Evolutionary conservation across 1,140 invertebrate species (phyloP), one percentile per base, ranked within the genome.

Genomic region (Sweltsa coloradensis): DNA sequence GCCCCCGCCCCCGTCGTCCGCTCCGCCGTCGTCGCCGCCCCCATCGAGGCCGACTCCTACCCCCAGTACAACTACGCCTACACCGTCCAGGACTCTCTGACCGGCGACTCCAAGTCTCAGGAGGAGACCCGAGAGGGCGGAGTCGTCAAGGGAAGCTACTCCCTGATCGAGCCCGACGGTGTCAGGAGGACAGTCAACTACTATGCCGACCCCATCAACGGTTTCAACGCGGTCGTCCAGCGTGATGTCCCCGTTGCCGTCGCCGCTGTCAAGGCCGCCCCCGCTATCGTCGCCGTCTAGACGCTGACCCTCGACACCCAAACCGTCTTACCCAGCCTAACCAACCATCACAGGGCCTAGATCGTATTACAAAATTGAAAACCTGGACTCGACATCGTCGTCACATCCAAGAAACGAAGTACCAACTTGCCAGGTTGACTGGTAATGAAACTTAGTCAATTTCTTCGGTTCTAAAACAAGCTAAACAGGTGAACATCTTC

Each of bases 51-150:
- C 29, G 22, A 7, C 3, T 19, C 29, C 27, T 55, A 41, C 45
- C 51, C 53, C 44, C 49, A 50, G 51, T 53, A 53, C 52, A 49
- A 49, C 40, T 53, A 54, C 49, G 52, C 46, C 34, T 55, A 53
- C 47, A 49, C 49, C 39, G 54, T 53, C 26, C 27, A 27, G 14
- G 51, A 51, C 47, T 41, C 26, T n/a, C 50, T 68, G 49, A 75
- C 66, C 52, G 70, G 74, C 0, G 71, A 74, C 50, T 60, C 62
- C 18, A 73, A 74, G 56, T 65, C 60, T 36, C 69, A 72, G 47
- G 61, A 68, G 37, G 72, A 74, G 49, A 62, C 59, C 29, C 67
- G 71, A 0, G 65, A 71, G 39, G 72, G 72, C 3, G 72, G 74
- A 49, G 58, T 63, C 0, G 60, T 70, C 24, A 62, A 65, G 46